phyloP scores from a whole-genome alignment of 1,140 invertebrate species.

The Cardiocondyla obscurior region DNA sequence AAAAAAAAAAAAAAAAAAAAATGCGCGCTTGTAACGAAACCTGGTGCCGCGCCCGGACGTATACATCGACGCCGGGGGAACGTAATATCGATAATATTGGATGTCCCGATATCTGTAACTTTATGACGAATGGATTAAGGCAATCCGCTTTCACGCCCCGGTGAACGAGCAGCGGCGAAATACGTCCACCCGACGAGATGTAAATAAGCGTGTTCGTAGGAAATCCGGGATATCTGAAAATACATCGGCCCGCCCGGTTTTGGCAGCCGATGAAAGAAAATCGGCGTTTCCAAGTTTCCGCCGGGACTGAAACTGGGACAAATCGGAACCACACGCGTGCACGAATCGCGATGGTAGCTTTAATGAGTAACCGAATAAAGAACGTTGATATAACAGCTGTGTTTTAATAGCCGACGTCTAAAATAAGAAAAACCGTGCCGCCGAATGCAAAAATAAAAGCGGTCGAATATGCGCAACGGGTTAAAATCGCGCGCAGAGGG shows the following conservation, averaged over 20 bases:
- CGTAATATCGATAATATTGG: slow-evolving; percentile 38
- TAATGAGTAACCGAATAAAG: slow-evolving; percentile 41
- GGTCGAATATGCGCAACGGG: background rate
- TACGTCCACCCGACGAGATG: slow-evolving; percentile 12
- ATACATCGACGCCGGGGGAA: background rate
- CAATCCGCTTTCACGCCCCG: slow-evolving; percentile 42
- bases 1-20: slow-evolving; percentile 7
- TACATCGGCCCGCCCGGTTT: background rate
- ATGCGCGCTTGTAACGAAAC: background rate
- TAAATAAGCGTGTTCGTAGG: slow-evolving; percentile 22
- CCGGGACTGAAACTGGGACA: slow-evolving; percentile 28
- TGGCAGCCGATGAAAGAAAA: slow-evolving; percentile 4
- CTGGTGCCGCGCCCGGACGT: background rate
- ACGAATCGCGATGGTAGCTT: slow-evolving; percentile 23
- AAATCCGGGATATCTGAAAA: slow-evolving; percentile 33
- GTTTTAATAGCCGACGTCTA: background rate
- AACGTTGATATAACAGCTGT: background rate
- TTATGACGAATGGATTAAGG: slow-evolving; percentile 43
- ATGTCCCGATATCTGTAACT: slow-evolving; percentile 17
- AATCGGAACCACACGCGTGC: background rate
- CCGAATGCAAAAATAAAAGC: slow-evolving; percentile 19
- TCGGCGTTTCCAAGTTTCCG: background rate
- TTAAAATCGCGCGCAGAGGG: background rate
- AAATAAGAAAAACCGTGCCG: slow-evolving; percentile 14
- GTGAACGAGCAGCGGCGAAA: background rate